Conservation (phyloP, 2,797 vertebrate species). For the Hypotaenidia okinawae region DNA sequence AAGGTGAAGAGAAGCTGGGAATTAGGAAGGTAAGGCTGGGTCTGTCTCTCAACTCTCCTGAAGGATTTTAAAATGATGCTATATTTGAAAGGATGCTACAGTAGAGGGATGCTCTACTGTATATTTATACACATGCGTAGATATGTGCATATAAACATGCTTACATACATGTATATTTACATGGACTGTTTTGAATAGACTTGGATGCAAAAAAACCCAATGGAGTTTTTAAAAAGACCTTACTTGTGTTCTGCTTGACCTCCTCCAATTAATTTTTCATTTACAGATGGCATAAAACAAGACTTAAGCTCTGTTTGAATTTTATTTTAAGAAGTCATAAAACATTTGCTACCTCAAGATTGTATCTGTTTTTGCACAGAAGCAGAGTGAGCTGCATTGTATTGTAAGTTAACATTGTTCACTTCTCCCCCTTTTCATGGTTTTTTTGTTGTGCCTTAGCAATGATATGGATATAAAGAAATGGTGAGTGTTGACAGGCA, state of each 20-base stretch:
- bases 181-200: neutral
- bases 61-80: slow-evolving; percentile 5
- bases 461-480: neutral
- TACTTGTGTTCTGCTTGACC: neutral
- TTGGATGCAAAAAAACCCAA: neutral
- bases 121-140: neutral
- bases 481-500: neutral
- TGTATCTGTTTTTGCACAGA: neutral
- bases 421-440: neutral
- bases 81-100: neutral
- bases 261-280: neutral
- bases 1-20: slow-evolving; percentile 56
- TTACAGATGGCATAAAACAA: neutral
- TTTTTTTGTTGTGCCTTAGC: neutral
- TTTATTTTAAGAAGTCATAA: neutral
- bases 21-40: slow-evolving; percentile 63
- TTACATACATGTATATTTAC: neutral
- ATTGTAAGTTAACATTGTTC: neutral
- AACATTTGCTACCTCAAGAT: neutral
- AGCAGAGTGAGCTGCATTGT: neutral
- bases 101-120: neutral
- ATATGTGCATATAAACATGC: neutral
- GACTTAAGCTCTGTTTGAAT: neutral
- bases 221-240: neutral
- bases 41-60: neutral